These are phyloP conservation scores for Pangasius macronema DNA, from an alignment of 2,797 vertebrate genomes.

Conservation along the genomic window DNA sequence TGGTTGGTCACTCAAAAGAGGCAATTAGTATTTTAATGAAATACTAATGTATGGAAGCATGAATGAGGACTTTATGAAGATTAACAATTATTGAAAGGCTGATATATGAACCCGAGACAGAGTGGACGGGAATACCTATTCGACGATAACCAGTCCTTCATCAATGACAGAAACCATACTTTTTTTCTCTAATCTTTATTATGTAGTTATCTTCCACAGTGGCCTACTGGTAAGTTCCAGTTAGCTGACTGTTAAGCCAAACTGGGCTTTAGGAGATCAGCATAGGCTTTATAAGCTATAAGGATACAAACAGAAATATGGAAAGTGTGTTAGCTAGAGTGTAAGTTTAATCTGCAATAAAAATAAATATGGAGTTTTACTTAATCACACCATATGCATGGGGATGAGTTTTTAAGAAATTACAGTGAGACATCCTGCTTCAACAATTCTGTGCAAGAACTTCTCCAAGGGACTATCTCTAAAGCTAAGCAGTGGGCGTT, in stretches of 20 bases:
- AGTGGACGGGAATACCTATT: too few species aligned
- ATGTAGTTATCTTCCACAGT: background rate
- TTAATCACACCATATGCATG: background rate
- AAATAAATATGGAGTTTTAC: conserved; percentile 6
- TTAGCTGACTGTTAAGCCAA: background rate
- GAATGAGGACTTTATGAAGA: background rate
- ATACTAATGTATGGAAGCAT: background rate
- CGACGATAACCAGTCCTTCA: too few species aligned
- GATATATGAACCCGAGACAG: too few species aligned
- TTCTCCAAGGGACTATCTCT: conserved; percentile 18
- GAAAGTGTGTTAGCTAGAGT: background rate
- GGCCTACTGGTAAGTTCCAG: background rate
- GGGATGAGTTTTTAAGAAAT: background rate
- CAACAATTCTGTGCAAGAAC: background rate
- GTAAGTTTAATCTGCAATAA: background rate
- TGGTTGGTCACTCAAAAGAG: background rate
- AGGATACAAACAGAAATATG: background rate
- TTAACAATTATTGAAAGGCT: background rate
- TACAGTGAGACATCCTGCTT: background rate
- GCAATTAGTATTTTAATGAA: background rate
- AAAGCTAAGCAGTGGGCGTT: conserved; percentile 21
- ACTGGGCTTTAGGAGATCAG: background rate
- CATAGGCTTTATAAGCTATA: background rate
- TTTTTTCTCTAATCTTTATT: too few species aligned
- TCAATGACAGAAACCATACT: too few species aligned